These are phyloP conservation scores for Drosophila oshimai DNA, from an alignment of 1,140 invertebrate species.

Conservation along the genomic window DNA sequence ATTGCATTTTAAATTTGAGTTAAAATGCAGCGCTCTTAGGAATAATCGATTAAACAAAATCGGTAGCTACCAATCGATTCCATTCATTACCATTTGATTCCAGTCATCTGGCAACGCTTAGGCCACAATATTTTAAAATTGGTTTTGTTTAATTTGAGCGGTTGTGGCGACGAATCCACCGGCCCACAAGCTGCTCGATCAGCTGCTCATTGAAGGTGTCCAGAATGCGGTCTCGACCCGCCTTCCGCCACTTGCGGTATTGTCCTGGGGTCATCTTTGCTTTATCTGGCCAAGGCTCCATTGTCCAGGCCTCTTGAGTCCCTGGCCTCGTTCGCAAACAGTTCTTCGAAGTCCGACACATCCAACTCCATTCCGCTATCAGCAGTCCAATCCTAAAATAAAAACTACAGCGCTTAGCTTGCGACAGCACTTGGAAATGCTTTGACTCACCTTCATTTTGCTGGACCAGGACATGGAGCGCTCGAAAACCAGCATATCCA, in stretches of 20 bases:
- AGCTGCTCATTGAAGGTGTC: constrained; percentile 68
- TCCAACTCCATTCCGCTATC: constrained; percentile 12
- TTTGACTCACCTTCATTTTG: constrained; percentile 26
- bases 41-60: background rate
- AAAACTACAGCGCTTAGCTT: background rate
- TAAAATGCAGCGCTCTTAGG: background rate
- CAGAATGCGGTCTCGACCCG: constrained; percentile 62
- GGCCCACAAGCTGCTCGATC: constrained; percentile 66
- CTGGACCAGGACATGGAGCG: constrained; percentile 58
- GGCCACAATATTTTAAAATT: background rate
- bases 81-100: background rate
- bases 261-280: constrained; percentile 66
- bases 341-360: constrained; percentile 18
- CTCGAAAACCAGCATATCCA: constrained; percentile 45
- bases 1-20: background rate
- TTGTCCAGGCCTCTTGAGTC: constrained; percentile 29
- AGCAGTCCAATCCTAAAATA: constrained; percentile 17
- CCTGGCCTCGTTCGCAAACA: constrained; percentile 27
- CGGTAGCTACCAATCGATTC: background rate
- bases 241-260: constrained; percentile 60
- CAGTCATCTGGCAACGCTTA: background rate
- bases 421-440: background rate
- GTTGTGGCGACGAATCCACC: constrained; percentile 64
- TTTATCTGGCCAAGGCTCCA: constrained; percentile 62
- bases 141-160: background rate